Evolutionary conservation across 2,888 invertebrate species (phyloP), one percentile per base, ranked within the genome.

Genomic region (Thelaira solivaga): DNA sequence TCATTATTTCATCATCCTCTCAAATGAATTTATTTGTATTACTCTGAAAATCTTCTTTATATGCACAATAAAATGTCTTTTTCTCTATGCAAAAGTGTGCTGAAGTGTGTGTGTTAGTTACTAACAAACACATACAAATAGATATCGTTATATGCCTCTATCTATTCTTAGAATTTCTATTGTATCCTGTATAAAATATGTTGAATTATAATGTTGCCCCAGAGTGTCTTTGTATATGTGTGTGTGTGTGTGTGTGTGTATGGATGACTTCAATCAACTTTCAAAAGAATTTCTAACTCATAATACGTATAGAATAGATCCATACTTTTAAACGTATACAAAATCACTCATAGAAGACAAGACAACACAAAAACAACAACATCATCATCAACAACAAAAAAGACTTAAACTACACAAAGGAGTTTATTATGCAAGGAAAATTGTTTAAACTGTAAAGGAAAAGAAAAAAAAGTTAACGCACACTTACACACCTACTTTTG

Each of bases 211-310:
- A n/a, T n/a, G n/a, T n/a, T n/a, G n/a, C n/a, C n/a, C n/a, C n/a
- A n/a, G 31, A 31, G 10, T 31, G 10, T 7, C 6, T 31, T 4
- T 31, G 10, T 31, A 4, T 20, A 16, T 13, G 36, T 41, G 6
- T 51, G 13, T 43, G 34, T n/a, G 13, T 55, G 31, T 53, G 8
- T 36, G 26, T n/a, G n/a, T 65, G 65, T 26, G 11, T 49, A 18
- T 45, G 24, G 45, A 67, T 31, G 61, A 53, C 67, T 75, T 75
- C 67, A 75, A 68, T 75, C 61, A 75, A 53, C 45, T 75, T 68
- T 75, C 67, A 53, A 75, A 75, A 75, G 74, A 75, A 62, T 53
- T 62, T 68, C 34, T 61, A 75, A 75, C 61, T 75, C 61, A 62
- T 75, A 67, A 64, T 64, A 69, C 16, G 47, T 59, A 69, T 47